Evolutionary conservation across 1,140 invertebrate species (phyloP).

Genomic region (Popillia japonica): DNA sequence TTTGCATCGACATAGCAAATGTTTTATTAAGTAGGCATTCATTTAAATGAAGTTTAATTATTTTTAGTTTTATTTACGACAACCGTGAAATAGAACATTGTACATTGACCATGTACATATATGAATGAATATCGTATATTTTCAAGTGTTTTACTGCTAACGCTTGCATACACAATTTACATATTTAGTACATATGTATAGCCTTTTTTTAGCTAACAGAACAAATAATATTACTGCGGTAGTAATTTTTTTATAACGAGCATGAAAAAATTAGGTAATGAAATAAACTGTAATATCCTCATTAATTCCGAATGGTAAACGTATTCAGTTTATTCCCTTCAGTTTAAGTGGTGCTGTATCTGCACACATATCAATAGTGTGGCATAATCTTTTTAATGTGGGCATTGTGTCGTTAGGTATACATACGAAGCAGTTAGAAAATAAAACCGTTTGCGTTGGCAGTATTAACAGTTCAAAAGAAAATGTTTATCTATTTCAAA

Average conservation of each 20-base stretch:
- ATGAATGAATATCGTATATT: neutral
- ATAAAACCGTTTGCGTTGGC: too few relatives aligned
- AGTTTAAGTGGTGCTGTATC: neutral
- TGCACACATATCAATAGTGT: constrained; percentile 20
- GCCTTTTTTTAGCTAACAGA: neutral
- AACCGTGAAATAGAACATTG: neutral
- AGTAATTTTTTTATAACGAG: constrained; percentile 28
- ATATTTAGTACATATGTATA: neutral
- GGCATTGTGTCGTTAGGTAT: neutral
- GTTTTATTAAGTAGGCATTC: too few relatives aligned
- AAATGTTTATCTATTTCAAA: too few relatives aligned
- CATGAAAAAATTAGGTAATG: constrained; percentile 36
- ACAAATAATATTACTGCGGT: neutral
- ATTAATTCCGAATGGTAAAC: constrained; percentile 38
- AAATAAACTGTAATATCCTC: constrained; percentile 46
- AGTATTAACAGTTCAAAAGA: too few relatives aligned
- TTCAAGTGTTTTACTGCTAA: neutral
- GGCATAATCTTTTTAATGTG: constrained; percentile 27
- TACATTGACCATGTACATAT: neutral
- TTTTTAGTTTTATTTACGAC: constrained; percentile 1
- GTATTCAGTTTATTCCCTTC: constrained; percentile 12
- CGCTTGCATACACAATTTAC: neutral
- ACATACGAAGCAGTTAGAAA: too few relatives aligned
- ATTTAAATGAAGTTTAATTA: neutral
- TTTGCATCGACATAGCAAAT: too few relatives aligned